Evolutionary conservation across 2,113 vertebrate genomes (phyloP).

Genomic region (Oreocharis arfaki): DNA sequence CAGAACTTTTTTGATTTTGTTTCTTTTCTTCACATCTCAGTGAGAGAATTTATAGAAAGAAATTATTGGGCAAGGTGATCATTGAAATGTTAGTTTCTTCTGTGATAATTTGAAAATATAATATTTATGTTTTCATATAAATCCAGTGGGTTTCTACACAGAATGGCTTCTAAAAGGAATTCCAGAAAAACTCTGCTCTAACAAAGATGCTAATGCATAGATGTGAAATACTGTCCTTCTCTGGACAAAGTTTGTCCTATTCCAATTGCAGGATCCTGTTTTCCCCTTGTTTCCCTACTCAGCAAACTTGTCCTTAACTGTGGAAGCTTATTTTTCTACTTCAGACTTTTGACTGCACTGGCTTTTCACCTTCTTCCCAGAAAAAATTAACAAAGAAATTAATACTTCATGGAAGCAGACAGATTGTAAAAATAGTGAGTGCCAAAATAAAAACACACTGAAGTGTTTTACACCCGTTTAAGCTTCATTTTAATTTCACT

Average conservation of each 20-base stretch:
- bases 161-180: not conserved
- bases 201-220: not conserved
- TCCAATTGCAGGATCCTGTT: not conserved
- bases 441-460: not conserved
- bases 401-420: not conserved
- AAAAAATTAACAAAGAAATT: not conserved
- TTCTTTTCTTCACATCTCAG: not conserved
- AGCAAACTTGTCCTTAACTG: not conserved
- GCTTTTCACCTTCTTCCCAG: not conserved
- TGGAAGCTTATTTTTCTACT: not conserved
- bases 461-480: not conserved
- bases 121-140: not conserved
- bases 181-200: not conserved
- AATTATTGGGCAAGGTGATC: not conserved
- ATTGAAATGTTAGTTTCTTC: not conserved
- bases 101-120: not conserved
- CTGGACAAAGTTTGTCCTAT: not conserved
- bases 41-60: not conserved
- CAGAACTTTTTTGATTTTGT: not conserved
- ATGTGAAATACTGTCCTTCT: not conserved
- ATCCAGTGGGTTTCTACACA: not conserved
- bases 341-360: not conserved
- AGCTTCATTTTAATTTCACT: not conserved
- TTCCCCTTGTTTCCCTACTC: not conserved
- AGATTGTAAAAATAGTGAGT: not conserved